Percentiles rank a stretch among this genome's conserved stretches.
Conservation (phyloP, 2,113 vertebrate genomes). For the Ceyx cyanopectus region DNA sequence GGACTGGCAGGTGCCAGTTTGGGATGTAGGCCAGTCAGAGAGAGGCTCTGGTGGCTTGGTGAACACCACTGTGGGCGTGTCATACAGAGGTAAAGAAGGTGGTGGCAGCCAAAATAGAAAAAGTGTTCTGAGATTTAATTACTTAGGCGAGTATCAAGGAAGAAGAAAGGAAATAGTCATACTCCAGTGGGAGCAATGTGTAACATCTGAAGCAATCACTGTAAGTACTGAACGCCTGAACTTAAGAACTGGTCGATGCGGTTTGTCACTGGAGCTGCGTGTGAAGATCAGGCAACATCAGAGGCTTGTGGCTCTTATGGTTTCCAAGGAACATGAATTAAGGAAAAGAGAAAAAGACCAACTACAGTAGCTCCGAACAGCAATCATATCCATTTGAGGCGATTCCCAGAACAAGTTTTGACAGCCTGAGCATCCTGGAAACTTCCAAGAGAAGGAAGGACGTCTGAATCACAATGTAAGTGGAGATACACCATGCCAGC, state of each 20-base stretch:
- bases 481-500: not conserved
- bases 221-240: not conserved
- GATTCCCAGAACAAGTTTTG: not conserved
- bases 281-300: conserved; percentile 45
- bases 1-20: not conserved
- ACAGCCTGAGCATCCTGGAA: conserved; percentile 11
- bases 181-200: conserved; percentile 24
- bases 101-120: conserved; percentile 33
- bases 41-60: not conserved
- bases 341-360: conserved; percentile 44
- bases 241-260: conserved; percentile 59
- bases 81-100: not conserved
- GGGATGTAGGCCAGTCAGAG: conserved; percentile 23
- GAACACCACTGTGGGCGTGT: not conserved
- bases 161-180: conserved; percentile 53
- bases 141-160: not conserved
- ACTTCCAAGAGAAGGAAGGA: not conserved
- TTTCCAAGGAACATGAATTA: conserved; percentile 67
- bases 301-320: conserved; percentile 66
- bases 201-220: conserved; percentile 50
- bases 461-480: conserved; percentile 44
- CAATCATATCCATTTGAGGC: conserved; percentile 42
- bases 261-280: conserved; percentile 54
- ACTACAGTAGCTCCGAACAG: conserved; percentile 25
- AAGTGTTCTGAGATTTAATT: conserved; percentile 40